Evolutionary conservation across 2,113 vertebrate species (phyloP).

Genomic region (Eptesicus fuscus): DNA sequence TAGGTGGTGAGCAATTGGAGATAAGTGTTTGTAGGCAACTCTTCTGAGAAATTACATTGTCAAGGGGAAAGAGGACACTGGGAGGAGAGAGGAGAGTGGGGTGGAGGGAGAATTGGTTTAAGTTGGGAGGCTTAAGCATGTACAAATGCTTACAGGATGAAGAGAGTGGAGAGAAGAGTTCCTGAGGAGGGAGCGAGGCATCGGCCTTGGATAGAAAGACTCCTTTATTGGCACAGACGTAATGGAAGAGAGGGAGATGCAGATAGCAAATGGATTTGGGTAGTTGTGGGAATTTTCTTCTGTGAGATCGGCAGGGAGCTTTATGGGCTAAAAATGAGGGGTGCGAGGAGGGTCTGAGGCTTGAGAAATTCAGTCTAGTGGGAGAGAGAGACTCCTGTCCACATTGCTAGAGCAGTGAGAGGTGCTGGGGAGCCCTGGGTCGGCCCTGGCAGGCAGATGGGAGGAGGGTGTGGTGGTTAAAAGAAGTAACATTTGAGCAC

Average conservation of each 20-base stretch:
- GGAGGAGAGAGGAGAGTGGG: not conserved
- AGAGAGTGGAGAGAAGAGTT: not conserved
- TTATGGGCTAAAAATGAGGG: not conserved
- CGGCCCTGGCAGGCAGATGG: not conserved
- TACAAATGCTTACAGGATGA: too few relatives aligned
- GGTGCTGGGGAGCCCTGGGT: not conserved
- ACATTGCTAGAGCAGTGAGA: not conserved
- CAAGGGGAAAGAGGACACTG: too few relatives aligned
- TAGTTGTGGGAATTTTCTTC: not conserved
- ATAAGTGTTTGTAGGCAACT: not conserved
- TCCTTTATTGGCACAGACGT: not conserved
- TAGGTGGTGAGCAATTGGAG: not conserved
- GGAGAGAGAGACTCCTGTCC: not conserved
- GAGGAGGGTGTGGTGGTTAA: too few relatives aligned
- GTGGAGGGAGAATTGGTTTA: not conserved
- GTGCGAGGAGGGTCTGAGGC: not conserved
- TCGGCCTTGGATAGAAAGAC: not conserved
- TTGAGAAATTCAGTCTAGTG: not conserved
- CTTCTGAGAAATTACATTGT: not conserved
- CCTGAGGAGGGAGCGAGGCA: not conserved
- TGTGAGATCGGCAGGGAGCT: not conserved
- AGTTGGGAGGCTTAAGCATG: not conserved
- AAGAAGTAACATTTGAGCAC: not conserved
- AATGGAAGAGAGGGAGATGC: accelerated
- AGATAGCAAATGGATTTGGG: not conserved